Base-by-base conservation (phyloP, 2,888 invertebrate genomes). In the Lumbricus terrestris region DNA sequence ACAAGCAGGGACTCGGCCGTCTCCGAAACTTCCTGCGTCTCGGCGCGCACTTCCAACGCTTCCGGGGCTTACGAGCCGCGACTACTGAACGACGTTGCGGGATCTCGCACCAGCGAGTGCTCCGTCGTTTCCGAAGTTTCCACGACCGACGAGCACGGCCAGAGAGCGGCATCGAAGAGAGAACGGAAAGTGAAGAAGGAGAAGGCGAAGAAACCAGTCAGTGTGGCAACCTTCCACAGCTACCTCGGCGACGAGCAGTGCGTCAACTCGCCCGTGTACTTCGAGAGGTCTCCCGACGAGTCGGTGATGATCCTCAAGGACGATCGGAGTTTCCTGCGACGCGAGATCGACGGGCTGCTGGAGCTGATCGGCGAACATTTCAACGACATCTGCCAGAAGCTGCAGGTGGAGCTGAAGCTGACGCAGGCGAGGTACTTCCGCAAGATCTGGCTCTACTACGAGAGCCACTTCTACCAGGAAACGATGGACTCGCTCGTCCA, bases 391-490 rank as follows among this genome's bases (percentile, higher is more conserved):
- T 89, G 90, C 83, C 35, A 85, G 5, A 54, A 42, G 18, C 47
- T 92, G 11, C 91, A 91, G 89, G 35, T 23, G n/a, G 89, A 89
- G 33, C 88, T 91, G 34, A 88, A 90, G 1, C 47, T 88, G 33
- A 42, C 88, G 29, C 88, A 1, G 6, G 40, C 18, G 37, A n/a
- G 40, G n/a, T 40, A 91, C 88, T 91, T 69, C 91, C 83, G 93
- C 89, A 94, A 93, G 89, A 91, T 94, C 23, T 94, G 93, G 93
- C 91, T 93, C 88, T 92, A 93, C 83, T 94, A 94, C 90, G 93
- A 94, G 83, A 92, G 91, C 29, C 93, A 93, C 89, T 92, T 94
- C 34, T 93, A 93, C 89, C 89, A 91, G 13, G 91, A 92, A 89
- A 91, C 93, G 13, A 93, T 93, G 92, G 91, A 92, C 16, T 82